Evolutionary conservation across 2,888 invertebrate genomes (phyloP).

Genomic region (Ophion ventricosus): DNA sequence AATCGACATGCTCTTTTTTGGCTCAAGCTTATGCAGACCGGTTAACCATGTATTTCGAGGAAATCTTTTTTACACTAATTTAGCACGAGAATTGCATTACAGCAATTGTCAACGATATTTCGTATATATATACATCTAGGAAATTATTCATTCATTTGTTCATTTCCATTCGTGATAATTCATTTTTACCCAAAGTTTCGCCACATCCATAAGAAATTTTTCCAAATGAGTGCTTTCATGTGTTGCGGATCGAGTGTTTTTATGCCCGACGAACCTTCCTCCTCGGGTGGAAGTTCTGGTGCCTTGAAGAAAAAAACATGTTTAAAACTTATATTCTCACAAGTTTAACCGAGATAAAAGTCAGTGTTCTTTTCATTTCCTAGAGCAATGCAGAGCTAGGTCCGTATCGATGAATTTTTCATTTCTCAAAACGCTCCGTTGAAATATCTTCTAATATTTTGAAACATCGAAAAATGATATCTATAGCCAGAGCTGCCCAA

Average conservation of each 20-base stretch:
- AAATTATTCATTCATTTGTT: neutral
- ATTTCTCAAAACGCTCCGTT: too few species aligned
- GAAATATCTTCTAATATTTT: neutral
- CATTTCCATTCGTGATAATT: neutral
- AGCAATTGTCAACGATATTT: too few species aligned
- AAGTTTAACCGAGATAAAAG: neutral
- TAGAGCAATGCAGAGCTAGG: too few species aligned
- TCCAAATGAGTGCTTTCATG: conserved; percentile 94
- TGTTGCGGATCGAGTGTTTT: conserved; percentile 89
- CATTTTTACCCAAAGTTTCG: conserved; percentile 90
- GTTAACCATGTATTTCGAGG: too few species aligned
- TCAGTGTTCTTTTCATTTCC: neutral
- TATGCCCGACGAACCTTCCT: conserved; percentile 84
- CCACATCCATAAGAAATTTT: conserved; percentile 94
- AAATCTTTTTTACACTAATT: too few species aligned
- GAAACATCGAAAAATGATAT: neutral
- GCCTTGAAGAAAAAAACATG: conserved; percentile 72
- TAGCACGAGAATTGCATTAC: too few species aligned
- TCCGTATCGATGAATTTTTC: too few species aligned
- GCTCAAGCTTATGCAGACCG: too few species aligned
- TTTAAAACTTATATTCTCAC: too few species aligned
- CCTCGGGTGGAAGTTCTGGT: conserved; percentile 89
- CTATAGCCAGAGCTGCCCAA: too few species aligned
- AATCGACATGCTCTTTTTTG: too few species aligned
- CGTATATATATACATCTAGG: too few species aligned